Conservation (phyloP, 2,888 invertebrate species). For the Macrosiphum euphorbiae region DNA sequence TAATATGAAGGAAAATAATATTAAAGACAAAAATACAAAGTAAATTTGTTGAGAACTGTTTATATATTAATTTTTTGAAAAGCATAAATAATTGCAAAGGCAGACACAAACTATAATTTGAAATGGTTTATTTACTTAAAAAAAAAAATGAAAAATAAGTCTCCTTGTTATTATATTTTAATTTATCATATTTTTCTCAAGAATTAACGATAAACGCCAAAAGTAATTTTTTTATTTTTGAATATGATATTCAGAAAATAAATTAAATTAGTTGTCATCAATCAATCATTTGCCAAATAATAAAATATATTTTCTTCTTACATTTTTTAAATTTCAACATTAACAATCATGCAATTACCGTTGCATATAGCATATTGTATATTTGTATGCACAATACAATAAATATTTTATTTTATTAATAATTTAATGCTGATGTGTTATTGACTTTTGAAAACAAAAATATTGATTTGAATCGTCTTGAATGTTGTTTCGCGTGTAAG, state of each 20-base stretch:
- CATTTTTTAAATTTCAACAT: not conserved
- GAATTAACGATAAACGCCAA: not conserved
- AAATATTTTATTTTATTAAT: not conserved
- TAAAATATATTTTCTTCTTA: not conserved
- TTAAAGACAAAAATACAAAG: conserved; percentile 1
- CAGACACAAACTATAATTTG: not conserved
- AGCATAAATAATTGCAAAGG: conserved; percentile 13
- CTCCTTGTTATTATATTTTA: not conserved
- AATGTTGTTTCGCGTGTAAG: not conserved
- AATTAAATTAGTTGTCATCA: not conserved
- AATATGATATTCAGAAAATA: not conserved
- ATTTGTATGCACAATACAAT: not conserved
- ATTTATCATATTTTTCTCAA: not conserved
- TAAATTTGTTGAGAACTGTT: conserved; percentile 33
- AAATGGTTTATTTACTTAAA: not conserved
- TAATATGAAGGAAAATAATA: not conserved
- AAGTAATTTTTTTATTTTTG: not conserved
- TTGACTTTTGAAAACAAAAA: not conserved
- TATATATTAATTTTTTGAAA: not conserved
- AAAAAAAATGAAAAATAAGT: not conserved
- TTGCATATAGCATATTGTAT: no score
- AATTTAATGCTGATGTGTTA: not conserved
- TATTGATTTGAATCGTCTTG: not conserved
- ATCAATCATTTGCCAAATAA: not conserved
- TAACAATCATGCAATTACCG: not conserved